A percentile compares a stretch with the other conserved stretches of the same genome.
These are phyloP conservation scores for Auanema sp. DNA, from an alignment of 2,888 invertebrate species.

Conservation along the genomic window DNA sequence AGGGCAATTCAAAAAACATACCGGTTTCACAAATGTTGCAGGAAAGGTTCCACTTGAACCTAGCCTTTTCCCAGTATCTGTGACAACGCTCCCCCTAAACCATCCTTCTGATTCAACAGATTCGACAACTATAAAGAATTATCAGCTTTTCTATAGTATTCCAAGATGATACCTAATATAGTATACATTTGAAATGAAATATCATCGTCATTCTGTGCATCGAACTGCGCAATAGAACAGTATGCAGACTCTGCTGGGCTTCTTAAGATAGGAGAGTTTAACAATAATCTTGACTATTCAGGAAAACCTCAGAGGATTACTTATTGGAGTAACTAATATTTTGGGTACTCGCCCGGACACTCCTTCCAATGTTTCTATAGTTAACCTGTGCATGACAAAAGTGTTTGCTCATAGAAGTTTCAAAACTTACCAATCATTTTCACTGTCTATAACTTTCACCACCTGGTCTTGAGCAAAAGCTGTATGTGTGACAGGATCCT, in stretches of 20 bases:
- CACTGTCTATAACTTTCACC: conserved; percentile 11
- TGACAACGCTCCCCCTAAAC: conserved; percentile 18
- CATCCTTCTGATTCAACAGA: conserved; percentile 14
- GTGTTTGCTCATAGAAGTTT: neutral
- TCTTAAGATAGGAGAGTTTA: conserved; percentile 1
- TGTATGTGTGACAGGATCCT: conserved; percentile 18
- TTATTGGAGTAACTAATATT: conserved; percentile 16
- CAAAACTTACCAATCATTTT: conserved; percentile 21
- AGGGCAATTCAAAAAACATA: conserved; percentile 4
- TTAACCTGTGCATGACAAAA: conserved; percentile 13
- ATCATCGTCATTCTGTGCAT: conserved; percentile 16
- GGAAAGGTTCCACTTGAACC: conserved; percentile 19
- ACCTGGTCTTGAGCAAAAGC: conserved; percentile 26
- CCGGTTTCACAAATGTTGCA: conserved; percentile 19
- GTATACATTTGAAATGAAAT: conserved; percentile 15
- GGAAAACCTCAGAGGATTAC: conserved; percentile 16
- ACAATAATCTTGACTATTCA: neutral
- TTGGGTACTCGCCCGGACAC: conserved; percentile 16
- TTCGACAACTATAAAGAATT: conserved; percentile 11
- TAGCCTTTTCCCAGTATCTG: conserved; percentile 22
- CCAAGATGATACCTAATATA: conserved; percentile 5
- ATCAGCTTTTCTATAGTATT: neutral
- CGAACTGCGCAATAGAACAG: conserved; percentile 21
- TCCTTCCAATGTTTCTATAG: conserved; percentile 20
- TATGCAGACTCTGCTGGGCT: conserved; percentile 11